Evolutionary conservation across 1,140 invertebrate species (phyloP).

Genomic region (Ruditapes philippinarum): DNA sequence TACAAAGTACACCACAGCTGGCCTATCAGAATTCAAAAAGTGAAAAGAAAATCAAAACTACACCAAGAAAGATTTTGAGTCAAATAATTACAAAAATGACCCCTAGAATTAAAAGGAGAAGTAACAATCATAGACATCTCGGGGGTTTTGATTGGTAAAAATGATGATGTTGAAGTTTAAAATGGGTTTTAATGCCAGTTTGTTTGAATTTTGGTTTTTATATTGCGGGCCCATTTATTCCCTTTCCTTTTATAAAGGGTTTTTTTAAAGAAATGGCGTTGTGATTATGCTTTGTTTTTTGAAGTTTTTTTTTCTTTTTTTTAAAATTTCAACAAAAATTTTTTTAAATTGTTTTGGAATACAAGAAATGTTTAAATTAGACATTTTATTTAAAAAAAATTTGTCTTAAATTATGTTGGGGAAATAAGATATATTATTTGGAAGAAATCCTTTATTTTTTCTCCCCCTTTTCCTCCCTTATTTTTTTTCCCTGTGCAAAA

Average conservation of each 20-base stretch:
- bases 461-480: conserved; percentile 3
- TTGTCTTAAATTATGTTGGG: not conserved
- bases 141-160: too few species aligned
- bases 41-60: not conserved
- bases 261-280: too few species aligned
- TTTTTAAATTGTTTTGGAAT: not conserved
- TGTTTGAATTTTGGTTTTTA: too few species aligned
- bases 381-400: not conserved
- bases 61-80: conserved; percentile 27
- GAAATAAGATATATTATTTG: not conserved
- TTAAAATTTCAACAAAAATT: not conserved
- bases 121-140: not conserved
- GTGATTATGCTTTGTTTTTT: conserved; percentile 31
- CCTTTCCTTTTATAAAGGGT: too few species aligned
- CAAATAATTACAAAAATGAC: conserved; percentile 24
- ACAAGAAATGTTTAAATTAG: too few species aligned
- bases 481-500: conserved; percentile 30
- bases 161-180: too few species aligned
- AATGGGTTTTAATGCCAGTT: too few species aligned
- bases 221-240: too few species aligned
- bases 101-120: conserved; percentile 16
- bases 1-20: not conserved
- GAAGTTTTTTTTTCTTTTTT: not conserved
- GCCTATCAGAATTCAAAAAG: not conserved
- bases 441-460: too few species aligned